These are phyloP conservation scores for Channa maculata DNA, from an alignment of 2,113 vertebrate genomes.

Conservation along the genomic window DNA sequence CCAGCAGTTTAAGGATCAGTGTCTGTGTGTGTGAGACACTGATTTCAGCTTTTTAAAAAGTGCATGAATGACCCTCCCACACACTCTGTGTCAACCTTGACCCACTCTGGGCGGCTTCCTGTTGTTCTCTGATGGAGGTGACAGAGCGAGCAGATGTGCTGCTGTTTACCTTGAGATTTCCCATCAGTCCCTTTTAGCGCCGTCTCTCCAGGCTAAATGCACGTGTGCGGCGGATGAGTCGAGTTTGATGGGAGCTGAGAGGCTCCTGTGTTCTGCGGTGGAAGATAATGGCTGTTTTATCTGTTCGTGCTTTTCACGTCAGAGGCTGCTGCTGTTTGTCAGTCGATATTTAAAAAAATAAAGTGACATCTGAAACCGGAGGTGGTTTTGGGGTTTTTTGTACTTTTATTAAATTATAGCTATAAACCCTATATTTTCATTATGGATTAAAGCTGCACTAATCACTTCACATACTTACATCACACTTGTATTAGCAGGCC, in stretches of 20 bases:
- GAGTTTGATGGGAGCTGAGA: slow-evolving; percentile 44
- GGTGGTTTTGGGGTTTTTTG: too few relatives aligned
- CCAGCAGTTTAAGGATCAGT: too few relatives aligned
- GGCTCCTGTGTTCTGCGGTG: not conserved
- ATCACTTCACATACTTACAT: too few relatives aligned
- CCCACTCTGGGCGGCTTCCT: slow-evolving; percentile 53
- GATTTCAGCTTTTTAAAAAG: slow-evolving; percentile 1
- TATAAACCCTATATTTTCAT: too few relatives aligned
- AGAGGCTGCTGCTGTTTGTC: not conserved
- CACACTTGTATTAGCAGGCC: too few relatives aligned
- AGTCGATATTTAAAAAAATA: not conserved
- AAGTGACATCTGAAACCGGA: too few relatives aligned
- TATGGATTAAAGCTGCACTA: too few relatives aligned
- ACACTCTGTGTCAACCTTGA: slow-evolving; percentile 35
- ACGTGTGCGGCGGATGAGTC: too few relatives aligned
- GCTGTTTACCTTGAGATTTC: slow-evolving; percentile 49
- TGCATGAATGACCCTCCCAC: slow-evolving; percentile 43
- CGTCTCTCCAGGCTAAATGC: slow-evolving; percentile 28
- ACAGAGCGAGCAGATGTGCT: slow-evolving; percentile 31
- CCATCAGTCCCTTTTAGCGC: slow-evolving; percentile 17
- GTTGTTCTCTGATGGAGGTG: slow-evolving; percentile 57
- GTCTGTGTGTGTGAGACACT: too few relatives aligned
- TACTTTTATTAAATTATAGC: too few relatives aligned
- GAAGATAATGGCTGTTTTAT: slow-evolving; percentile 1
- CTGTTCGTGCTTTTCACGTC: slow-evolving; percentile 10